Evolutionary conservation across 2,888 invertebrate genomes (phyloP), one percentile per base, ranked within the genome.

Genomic region (Encarsia formosa): DNA sequence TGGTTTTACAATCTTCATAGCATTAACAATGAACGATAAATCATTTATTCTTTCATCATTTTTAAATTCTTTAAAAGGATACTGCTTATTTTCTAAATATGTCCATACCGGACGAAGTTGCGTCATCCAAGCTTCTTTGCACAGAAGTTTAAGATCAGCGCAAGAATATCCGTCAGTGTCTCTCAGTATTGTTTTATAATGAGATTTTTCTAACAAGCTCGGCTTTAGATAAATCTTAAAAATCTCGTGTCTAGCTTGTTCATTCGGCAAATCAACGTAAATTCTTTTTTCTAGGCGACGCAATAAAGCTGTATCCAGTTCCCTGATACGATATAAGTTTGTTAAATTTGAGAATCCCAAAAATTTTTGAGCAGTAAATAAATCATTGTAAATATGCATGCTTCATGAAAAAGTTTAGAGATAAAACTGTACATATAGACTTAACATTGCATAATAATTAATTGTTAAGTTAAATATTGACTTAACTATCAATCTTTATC

Each of bases 51-150:
- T 44, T 46, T 63, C 62, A 35, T 66, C 59, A n/a, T 48, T 58
- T 31, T 54, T 46, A 5, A 62, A 39, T 15, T 61, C 35, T 2
- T 35, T 40, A n/a, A 46, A 8, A 37, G 34, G 34, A 1, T 20
- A 8, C 19, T 50, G 54, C 23, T 52, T 24, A 18, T 56, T 56
- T 56, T 81, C 82, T 34, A 82, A 65, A 13, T 69, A 67, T 29
- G 71, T 63, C 67, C 82, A 80, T 62, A 83, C 78, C 64, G 83
- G 85, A 65, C 92, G 79, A 20, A 93, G 79, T 22, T 85, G 82
- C 23, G 80, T 77, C 91, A 96, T 93, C 50, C 88, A 83, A 1
- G 91, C 87, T 77, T 95, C 93, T 73, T 94, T 94, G 69, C 91
- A 91, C 24, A 91, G 83, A 58, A 88, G 75, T 64, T 87, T 86